Evolutionary conservation across 2,797 vertebrate species (phyloP).

Genomic region (Notolepis coatsorum): DNA sequence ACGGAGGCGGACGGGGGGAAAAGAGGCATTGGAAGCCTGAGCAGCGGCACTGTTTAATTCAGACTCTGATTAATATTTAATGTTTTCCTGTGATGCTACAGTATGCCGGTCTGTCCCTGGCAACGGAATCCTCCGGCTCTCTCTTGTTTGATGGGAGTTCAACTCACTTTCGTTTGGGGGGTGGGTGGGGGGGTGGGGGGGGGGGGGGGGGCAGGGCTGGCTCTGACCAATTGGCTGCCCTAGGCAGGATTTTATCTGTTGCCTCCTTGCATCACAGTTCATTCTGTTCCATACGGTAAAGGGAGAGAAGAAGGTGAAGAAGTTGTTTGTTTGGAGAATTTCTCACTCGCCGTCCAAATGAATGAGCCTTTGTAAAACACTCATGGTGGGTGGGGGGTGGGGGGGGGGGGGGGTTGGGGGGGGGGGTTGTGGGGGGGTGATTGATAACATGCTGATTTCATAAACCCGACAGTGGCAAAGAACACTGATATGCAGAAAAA

Average conservation of each 20-base stretch:
- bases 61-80: slow-evolving; percentile 56
- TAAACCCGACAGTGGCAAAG: neutral
- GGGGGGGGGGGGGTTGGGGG: neutral
- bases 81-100: slow-evolving; percentile 11
- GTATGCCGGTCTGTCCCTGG: slow-evolving; percentile 29
- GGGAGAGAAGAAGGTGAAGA: no score
- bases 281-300: no score
- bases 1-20: neutral
- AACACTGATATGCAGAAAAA: neutral
- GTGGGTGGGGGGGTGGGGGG: neutral
- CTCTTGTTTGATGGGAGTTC: slow-evolving; percentile 31
- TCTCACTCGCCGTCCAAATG: no score
- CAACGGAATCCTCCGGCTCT: slow-evolving; percentile 33
- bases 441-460: neutral
- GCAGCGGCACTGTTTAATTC: slow-evolving; percentile 33
- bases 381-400: neutral
- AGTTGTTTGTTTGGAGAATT: no score
- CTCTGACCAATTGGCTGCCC: no score
- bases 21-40: slow-evolving; percentile 13
- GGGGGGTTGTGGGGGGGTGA: no score
- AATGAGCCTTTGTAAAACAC: slow-evolving; percentile 30
- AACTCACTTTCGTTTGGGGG: slow-evolving; percentile 33
- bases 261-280: no score
- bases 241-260: no score
- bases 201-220: no score